Evolutionary conservation across 2,888 invertebrate species (phyloP), one percentile per base, ranked within the genome.

Genomic region (Pristionchus fissidentatus): DNA sequence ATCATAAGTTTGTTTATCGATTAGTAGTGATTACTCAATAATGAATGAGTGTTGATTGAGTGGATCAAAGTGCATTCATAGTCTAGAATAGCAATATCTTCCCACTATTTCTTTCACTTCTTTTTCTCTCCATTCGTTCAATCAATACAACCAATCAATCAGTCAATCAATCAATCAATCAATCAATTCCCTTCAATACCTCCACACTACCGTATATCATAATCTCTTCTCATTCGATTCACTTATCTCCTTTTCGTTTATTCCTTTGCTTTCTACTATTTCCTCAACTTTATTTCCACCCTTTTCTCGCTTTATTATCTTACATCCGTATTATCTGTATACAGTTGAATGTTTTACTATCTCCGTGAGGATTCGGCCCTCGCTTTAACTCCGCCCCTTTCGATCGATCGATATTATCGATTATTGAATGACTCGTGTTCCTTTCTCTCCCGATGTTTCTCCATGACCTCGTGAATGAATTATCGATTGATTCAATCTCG

Each of bases 161-260:
- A 60, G 13, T 60, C n/a, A 8, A 15, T n/a, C n/a, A 60, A 15
- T 60, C 60, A 60, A 8, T 60, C 26, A 60, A 10, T n/a, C 26
- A n/a, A 60, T 26, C 26, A 15, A 26, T 60, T 26, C 60, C 60
- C 60, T 15, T 70, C 35, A n/a, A 70, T 70, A 35, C 41, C 70
- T 70, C 70, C 38, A 41, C 70, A 38, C 29, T 29, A 22, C 22
- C 15, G 19, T n/a, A 22, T 70, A 26, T 41, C 41, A 41, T 41
- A 35, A 70, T 70, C 70, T 26, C 62, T 26, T 22, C n/a, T 62
- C 62, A 62, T 62, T 49, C 49, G 10, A 49, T 49, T 62, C 62
- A 62, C 62, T 62, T 62, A 62, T 62, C 8, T 13, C 29, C 62
- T 62, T 29, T 62, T 62, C 29, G 15, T 62, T 32, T 26, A 62